Base-by-base conservation (phyloP, 2,888 invertebrate genomes). In the Creontiades dilutus region DNA sequence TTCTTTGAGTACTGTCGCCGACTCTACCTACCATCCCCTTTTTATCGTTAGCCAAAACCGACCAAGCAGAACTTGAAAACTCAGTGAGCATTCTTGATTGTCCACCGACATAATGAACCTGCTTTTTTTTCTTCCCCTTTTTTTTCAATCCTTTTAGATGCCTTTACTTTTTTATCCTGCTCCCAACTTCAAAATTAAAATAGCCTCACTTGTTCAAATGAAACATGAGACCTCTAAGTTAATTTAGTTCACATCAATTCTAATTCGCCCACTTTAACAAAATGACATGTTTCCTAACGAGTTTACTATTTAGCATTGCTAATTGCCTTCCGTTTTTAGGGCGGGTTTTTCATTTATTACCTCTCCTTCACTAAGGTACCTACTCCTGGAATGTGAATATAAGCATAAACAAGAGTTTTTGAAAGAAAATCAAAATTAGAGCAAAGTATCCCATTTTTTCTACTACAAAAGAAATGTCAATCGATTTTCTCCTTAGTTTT, bases 11-110 rank as follows among this genome's bases (percentile, higher is more conserved):
- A 88, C 55, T 88, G 88, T 88, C 46, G 55, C 11, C 52, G 1
- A 2, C 52, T 11, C 23, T n/a, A 76, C 48, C 37, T 14, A 13
- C 75, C 27, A 76, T 78, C 80, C 55, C 16, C n/a, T 52, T 52
- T 52, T 52, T 52, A 52, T 88, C 80, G 88, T 78, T 55, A 55
- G 28, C 52, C 76, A 27, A 88, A 88, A 78, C 76, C 88, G 23
- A 52, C 88, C 76, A 68, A 37, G 88, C 88, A 88, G 80, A 88
- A 88, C 88, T 88, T 88, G 68, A 75, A 88, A 88, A 88, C 88
- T 78, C 88, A 48, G 52, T 80, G 88, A 88, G 57, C 55, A 78
- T 55, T 88, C 47, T 80, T 52, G 88, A 88, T 88, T 88, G 88
- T 78, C 75, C 19, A 86, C 68, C 52, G 80, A 68, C 88, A 78